Percentiles rank a stretch among this genome's conserved stretches.
These are phyloP conservation scores for Oncorhynchus kisutch DNA, from an alignment of 2,113 vertebrate species.

Conservation along the genomic window DNA sequence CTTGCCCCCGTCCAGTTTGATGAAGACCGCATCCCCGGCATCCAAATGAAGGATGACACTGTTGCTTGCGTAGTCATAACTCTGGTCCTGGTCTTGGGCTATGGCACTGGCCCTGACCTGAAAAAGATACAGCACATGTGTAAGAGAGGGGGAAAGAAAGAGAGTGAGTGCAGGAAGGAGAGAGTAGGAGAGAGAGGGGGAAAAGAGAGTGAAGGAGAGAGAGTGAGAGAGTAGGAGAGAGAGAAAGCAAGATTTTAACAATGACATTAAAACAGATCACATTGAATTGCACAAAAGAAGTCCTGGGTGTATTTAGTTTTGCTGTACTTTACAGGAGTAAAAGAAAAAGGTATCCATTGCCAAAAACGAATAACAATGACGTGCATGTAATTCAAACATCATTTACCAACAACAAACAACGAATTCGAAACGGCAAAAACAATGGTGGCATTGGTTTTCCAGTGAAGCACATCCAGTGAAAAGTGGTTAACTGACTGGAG, in stretches of 20 bases:
- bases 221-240: not conserved
- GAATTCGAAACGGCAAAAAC: not conserved
- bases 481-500: not conserved
- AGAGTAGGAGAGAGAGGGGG: not conserved
- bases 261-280: not conserved
- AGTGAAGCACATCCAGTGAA: not conserved
- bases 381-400: not conserved
- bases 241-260: not conserved
- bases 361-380: not conserved
- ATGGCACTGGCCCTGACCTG: slow-evolving; percentile 97
- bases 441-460: not conserved
- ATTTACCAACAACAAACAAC: not conserved
- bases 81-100: slow-evolving; percentile 96
- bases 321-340: not conserved
- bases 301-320: not conserved
- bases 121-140: slow-evolving; percentile 5
- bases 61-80: slow-evolving; percentile 98
- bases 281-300: not conserved
- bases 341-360: not conserved
- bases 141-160: slow-evolving; percentile 2
- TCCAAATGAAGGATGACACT: slow-evolving; percentile 96
- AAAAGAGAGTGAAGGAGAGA: not conserved
- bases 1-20: slow-evolving; percentile 96
- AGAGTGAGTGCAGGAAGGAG: slow-evolving; percentile 9
- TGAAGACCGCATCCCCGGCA: slow-evolving; percentile 92